Percentiles rank a stretch among this genome's conserved stretches.
Conservation (phyloP, 1,140 invertebrate genomes). For the Vanessa tameamea region DNA sequence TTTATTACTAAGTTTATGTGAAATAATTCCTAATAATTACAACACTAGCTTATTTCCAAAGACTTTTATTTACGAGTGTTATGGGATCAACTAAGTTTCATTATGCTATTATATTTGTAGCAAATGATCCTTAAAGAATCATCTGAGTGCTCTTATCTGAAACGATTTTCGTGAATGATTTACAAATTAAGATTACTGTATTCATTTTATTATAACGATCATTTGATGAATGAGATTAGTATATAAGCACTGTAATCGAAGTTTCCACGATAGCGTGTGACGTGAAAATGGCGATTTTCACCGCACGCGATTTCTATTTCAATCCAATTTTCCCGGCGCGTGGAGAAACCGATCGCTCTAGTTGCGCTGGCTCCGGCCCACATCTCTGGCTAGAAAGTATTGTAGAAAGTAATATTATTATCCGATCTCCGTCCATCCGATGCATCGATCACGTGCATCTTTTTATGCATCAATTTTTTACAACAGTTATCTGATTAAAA, state of each 20-base stretch:
- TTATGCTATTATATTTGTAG: too few relatives aligned
- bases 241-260: slow-evolving; percentile 30
- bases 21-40: too few relatives aligned
- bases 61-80: too few relatives aligned
- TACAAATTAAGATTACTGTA: neutral
- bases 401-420: slow-evolving; percentile 78
- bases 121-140: neutral
- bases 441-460: slow-evolving; percentile 74
- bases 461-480: slow-evolving; percentile 55
- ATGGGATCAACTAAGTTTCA: too few relatives aligned
- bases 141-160: neutral
- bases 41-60: too few relatives aligned
- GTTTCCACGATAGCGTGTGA: slow-evolving; percentile 70
- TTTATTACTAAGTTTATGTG: too few relatives aligned
- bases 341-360: slow-evolving; percentile 79
- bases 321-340: slow-evolving; percentile 77
- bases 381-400: slow-evolving; percentile 80
- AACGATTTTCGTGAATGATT: neutral
- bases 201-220: neutral
- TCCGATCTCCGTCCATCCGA: slow-evolving; percentile 66
- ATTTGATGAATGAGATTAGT: slow-evolving; percentile 8
- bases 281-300: slow-evolving; percentile 77
- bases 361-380: slow-evolving; percentile 74
- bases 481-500: slow-evolving; percentile 1
- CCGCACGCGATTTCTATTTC: slow-evolving; percentile 77